Conservation (phyloP, 2,113 vertebrate species). For the Sarotherodon lohbergeri region DNA sequence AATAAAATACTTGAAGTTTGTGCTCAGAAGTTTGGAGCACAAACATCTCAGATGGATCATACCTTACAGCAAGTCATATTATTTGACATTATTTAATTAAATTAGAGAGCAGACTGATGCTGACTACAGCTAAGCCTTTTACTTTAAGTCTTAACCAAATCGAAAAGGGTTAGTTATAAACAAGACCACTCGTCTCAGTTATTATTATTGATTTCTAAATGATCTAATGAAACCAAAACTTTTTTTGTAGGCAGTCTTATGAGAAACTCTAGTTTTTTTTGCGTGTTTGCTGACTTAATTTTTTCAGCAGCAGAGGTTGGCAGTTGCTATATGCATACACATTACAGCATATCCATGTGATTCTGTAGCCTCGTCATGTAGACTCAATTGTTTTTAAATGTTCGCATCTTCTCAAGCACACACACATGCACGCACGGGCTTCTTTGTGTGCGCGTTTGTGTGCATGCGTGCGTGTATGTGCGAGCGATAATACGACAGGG, state of each 20-base stretch:
- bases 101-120: not conserved
- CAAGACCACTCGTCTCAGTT: not conserved
- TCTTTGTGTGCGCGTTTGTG: not conserved
- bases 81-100: not conserved
- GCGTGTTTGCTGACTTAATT: not conserved
- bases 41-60: not conserved
- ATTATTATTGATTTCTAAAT: not conserved
- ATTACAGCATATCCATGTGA: not conserved
- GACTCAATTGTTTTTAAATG: not conserved
- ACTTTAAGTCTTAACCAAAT: not conserved
- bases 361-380: not conserved
- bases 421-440: not conserved
- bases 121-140: not conserved
- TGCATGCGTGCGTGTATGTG: not conserved
- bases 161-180: not conserved
- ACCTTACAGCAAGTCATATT: not conserved
- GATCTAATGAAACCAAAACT: not conserved
- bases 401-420: not conserved
- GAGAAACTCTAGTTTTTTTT: not conserved
- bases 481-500: conserved; percentile 68
- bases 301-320: not conserved
- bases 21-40: not conserved
- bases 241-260: not conserved
- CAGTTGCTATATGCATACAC: not conserved
- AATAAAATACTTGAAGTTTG: not conserved